These are phyloP conservation scores for Monarcha castaneiventris DNA, from an alignment of 2,113 vertebrate species.

Conservation along the genomic window DNA sequence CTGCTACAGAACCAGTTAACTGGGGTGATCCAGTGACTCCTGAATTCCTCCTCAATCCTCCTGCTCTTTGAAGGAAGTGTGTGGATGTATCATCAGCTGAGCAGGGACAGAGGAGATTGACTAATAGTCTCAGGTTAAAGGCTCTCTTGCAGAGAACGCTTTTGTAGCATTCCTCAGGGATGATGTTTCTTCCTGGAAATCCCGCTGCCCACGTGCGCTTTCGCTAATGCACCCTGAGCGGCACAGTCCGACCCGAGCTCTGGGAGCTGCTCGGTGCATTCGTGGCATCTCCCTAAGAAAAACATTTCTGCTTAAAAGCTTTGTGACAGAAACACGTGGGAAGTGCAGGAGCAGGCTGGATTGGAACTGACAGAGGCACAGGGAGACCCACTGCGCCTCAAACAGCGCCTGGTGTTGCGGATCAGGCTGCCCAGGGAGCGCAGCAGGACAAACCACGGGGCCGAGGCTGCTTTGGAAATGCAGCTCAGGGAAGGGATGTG, in stretches of 20 bases:
- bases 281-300: background rate
- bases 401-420: fast-evolving
- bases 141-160: background rate
- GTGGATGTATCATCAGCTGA: background rate
- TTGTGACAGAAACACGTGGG: background rate
- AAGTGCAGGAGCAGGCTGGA: no score
- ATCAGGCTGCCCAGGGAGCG: background rate
- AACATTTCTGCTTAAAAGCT: background rate
- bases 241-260: background rate
- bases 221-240: background rate
- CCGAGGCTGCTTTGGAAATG: fast-evolving
- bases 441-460: fast-evolving
- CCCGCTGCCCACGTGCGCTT: fast-evolving
- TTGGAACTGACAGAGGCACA: background rate
- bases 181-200: background rate
- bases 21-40: background rate
- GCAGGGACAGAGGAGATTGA: background rate
- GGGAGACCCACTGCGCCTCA: fast-evolving
- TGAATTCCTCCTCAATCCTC: background rate
- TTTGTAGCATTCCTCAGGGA: background rate
- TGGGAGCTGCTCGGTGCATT: background rate
- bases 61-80: background rate
- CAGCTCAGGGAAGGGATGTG: background rate
- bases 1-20: background rate
- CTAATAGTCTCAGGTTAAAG: background rate